Evolutionary conservation across 2,797 vertebrate species (phyloP).

Genomic region (Lepus townsendii): DNA sequence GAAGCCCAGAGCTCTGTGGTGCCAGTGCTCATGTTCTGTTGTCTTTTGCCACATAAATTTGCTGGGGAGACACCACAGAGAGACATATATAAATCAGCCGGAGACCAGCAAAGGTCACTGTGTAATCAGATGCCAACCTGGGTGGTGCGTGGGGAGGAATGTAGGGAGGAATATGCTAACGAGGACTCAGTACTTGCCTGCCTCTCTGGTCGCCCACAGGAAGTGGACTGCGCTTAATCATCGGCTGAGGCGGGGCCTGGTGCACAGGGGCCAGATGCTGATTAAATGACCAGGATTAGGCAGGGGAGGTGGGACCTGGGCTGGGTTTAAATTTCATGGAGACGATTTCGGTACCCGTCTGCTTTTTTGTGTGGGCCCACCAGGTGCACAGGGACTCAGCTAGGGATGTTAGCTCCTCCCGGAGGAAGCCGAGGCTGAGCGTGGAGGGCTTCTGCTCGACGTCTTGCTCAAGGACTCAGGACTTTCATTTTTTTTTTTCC

Average conservation of each 20-base stretch:
- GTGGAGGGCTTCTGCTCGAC: not conserved
- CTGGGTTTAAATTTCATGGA: not conserved
- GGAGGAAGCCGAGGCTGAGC: not conserved
- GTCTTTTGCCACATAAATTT: slow-evolving; percentile 45
- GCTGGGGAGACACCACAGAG: not conserved
- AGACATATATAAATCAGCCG: slow-evolving; percentile 64
- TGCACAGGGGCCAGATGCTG: not conserved
- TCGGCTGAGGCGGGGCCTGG: not conserved
- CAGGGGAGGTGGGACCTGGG: not conserved
- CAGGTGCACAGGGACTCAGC: not conserved
- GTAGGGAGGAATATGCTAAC: not conserved
- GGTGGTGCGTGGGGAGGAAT: slow-evolving; percentile 37
- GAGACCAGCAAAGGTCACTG: slow-evolving; percentile 66
- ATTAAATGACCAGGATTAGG: not conserved
- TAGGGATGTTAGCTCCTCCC: not conserved
- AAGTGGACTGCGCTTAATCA: not conserved
- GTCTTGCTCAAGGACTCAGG: not conserved
- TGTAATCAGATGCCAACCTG: slow-evolving; percentile 66
- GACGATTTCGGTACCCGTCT: not conserved
- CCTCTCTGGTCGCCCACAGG: not conserved
- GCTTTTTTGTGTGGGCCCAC: accelerated
- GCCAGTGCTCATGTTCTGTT: not conserved
- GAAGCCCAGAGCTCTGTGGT: not conserved
- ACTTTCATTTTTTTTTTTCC: not conserved
- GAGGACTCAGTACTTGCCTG: not conserved